These are phyloP conservation scores for Mesocricetus auratus DNA, from an alignment of 2,113 vertebrate species.

Conservation along the genomic window DNA sequence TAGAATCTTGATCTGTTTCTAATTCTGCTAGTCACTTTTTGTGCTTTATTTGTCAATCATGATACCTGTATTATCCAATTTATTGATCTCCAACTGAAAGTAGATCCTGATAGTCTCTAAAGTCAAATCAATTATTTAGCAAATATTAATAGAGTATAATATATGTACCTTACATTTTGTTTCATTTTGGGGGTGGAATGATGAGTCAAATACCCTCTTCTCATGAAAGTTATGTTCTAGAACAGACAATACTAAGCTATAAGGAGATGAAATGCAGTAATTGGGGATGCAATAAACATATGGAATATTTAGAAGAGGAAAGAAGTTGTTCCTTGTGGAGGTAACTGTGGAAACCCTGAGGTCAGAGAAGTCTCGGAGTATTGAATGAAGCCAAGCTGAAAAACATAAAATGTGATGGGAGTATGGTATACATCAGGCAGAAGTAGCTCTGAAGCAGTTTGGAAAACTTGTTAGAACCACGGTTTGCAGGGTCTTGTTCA, in stretches of 20 bases:
- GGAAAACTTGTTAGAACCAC: background rate
- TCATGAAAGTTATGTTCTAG: background rate
- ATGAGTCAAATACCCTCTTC: background rate
- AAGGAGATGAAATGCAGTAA: background rate
- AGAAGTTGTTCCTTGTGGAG: constrained; percentile 22
- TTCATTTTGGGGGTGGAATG: background rate
- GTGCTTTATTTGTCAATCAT: background rate
- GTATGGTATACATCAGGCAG: background rate
- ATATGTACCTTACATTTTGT: background rate
- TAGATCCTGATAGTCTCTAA: constrained; percentile 9
- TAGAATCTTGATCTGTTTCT: background rate
- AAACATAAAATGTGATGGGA: background rate
- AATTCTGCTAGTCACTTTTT: background rate
- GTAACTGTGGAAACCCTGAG: background rate
- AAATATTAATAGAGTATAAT: background rate
- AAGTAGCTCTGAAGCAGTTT: background rate
- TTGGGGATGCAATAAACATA: background rate
- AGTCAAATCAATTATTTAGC: constrained; percentile 10
- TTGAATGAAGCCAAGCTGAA: background rate
- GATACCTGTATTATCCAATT: background rate
- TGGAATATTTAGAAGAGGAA: background rate
- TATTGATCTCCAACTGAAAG: constrained; percentile 40
- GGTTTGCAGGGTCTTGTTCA: background rate
- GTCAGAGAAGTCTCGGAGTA: background rate
- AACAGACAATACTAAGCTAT: background rate